Evolutionary conservation across 1,140 invertebrate species (phyloP).

Genomic region (Meloidogyne floridensis): DNA sequence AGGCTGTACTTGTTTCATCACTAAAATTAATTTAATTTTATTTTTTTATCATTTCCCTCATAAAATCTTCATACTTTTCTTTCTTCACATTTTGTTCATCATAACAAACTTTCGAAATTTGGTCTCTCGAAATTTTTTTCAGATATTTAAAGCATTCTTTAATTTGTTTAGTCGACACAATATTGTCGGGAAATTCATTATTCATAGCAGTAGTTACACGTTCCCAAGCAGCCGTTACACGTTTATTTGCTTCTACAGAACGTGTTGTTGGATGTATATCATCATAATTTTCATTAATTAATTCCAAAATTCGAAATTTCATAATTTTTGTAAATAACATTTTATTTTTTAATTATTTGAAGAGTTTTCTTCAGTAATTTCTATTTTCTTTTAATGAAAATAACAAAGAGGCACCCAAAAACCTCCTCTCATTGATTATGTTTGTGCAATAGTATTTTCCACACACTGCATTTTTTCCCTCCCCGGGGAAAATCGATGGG

Average conservation of each 20-base stretch:
- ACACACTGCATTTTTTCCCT: not conserved
- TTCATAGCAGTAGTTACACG: not conserved
- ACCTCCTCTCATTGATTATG: not conserved
- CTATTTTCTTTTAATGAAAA: not conserved
- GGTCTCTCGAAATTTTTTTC: not conserved
- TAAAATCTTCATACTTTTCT: not conserved
- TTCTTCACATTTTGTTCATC: not conserved
- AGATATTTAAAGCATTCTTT: conserved; percentile 3
- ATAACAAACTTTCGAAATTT: not conserved
- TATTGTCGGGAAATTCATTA: conserved; percentile 6
- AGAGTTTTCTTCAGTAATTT: not conserved
- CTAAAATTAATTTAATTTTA: not conserved
- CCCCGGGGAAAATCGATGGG: conserved; percentile 17
- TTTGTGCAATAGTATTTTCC: not conserved
- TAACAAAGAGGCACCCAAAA: not conserved
- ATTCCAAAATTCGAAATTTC: conserved; percentile 1
- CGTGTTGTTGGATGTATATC: conserved; percentile 5
- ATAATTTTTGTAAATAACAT: conserved; percentile 7
- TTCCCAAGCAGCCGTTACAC: not conserved
- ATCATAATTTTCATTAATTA: not conserved
- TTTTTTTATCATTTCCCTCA: not conserved
- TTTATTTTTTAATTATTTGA: not conserved
- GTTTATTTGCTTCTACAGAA: conserved; percentile 1
- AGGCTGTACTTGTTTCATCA: not conserved
- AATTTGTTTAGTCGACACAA: not conserved